Evolutionary conservation across 2,888 invertebrate genomes (phyloP).

Genomic region (Chymomyza procnemis): DNA sequence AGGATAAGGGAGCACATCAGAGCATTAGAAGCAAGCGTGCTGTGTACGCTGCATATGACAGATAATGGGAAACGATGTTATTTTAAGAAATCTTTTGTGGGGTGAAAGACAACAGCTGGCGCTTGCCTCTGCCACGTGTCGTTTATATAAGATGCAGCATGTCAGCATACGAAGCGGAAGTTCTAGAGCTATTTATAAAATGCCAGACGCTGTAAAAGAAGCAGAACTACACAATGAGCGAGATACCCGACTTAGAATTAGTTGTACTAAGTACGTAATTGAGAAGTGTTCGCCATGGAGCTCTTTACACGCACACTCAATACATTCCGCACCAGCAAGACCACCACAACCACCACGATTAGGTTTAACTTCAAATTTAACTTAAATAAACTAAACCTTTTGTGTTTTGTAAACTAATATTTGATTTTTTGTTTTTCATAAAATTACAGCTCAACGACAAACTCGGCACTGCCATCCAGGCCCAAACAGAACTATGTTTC

Average conservation of each 20-base stretch:
- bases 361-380: slow-evolving; percentile 6
- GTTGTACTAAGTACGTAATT: not conserved
- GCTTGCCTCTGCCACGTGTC: not conserved
- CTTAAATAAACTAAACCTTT: not conserved
- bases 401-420: not conserved
- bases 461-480: slow-evolving; percentile 78
- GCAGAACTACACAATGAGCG: not conserved
- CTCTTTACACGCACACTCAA: slow-evolving; percentile 58
- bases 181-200: slow-evolving; percentile 15
- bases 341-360: slow-evolving; percentile 38
- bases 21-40: too few relatives aligned
- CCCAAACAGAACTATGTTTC: slow-evolving; percentile 83
- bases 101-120: not conserved
- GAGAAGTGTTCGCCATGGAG: slow-evolving; percentile 39
- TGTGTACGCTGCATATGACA: not conserved
- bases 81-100: not conserved
- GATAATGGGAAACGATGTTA: not conserved
- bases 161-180: slow-evolving; percentile 20
- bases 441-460: slow-evolving; percentile 77
- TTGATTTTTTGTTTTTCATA: slow-evolving; percentile 8
- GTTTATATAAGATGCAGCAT: not conserved
- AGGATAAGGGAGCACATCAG: too few relatives aligned
- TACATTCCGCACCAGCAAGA: slow-evolving; percentile 48
- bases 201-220: not conserved
- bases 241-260: not conserved